phyloP scores from a whole-genome alignment of 2,797 vertebrate species.

The Enteromius trimaculatus region DNA sequence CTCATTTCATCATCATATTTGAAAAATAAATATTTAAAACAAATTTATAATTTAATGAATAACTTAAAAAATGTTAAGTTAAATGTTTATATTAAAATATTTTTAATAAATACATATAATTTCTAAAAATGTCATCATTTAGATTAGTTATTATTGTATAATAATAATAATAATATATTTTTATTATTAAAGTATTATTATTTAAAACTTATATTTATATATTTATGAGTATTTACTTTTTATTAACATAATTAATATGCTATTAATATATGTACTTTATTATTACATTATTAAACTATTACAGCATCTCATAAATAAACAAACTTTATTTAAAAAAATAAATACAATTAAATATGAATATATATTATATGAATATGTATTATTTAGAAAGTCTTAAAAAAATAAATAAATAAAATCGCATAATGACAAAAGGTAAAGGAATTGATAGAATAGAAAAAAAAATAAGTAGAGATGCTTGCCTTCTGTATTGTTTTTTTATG shows the following conservation, averaged over 20 bases:
- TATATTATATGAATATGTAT: too few relatives aligned
- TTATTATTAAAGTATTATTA: not conserved
- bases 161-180: too few relatives aligned
- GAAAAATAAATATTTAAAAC: not conserved
- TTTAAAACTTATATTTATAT: not conserved
- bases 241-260: not conserved
- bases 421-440: too few relatives aligned
- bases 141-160: too few relatives aligned
- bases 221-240: not conserved
- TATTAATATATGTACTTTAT: not conserved
- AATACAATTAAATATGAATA: not conserved
- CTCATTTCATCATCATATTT: not conserved
- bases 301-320: not conserved
- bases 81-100: not conserved
- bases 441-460: too few relatives aligned
- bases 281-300: not conserved
- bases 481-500: too few relatives aligned
- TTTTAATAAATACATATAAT: not conserved
- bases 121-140: not conserved
- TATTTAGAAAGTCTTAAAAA: too few relatives aligned
- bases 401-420: too few relatives aligned
- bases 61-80: not conserved
- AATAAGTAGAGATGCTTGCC: too few relatives aligned
- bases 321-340: not conserved
- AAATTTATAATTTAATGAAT: not conserved